Percentiles rank a stretch among this genome's conserved stretches.
phyloP scores from a whole-genome alignment of 2,113 vertebrate genomes.

The Xiphophorus hellerii region DNA sequence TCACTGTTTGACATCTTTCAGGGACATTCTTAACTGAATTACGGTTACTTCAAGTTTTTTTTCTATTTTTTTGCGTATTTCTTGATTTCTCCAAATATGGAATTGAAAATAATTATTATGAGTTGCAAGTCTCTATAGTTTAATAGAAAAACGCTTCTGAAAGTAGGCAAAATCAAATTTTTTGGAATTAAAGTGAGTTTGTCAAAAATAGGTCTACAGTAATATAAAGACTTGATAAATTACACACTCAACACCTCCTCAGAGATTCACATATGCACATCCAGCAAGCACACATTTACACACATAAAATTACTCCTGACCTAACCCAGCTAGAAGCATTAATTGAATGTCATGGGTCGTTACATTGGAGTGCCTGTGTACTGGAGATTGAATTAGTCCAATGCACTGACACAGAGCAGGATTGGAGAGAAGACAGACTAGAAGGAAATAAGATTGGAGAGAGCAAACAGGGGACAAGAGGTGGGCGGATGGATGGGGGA shows the following conservation, averaged over 20 bases:
- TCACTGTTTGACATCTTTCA: background rate
- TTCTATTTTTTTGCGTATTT: background rate
- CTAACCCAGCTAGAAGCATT: conserved; percentile 53
- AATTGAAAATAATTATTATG: background rate
- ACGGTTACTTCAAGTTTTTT: background rate
- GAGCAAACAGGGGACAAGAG: conserved; percentile 40
- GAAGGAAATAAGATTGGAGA: conserved; percentile 65
- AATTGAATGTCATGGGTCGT: conserved; percentile 74
- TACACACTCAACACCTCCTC: background rate
- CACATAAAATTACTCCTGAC: conserved; percentile 50
- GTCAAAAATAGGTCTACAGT: background rate
- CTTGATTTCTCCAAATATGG: background rate
- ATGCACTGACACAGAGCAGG: conserved; percentile 65
- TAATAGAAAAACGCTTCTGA: background rate
- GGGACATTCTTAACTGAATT: background rate
- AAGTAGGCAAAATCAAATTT: background rate
- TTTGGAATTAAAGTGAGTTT: background rate
- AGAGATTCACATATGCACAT: conserved; percentile 22
- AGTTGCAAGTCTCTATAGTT: background rate
- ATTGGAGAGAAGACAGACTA: conserved; percentile 51
- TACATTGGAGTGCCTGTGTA: conserved; percentile 58
- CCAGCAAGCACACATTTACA: conserved; percentile 22
- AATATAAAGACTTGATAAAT: conserved; percentile 17
- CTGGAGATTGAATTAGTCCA: conserved; percentile 72
- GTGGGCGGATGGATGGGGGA: conserved; percentile 35